Percentiles rank a stretch among this genome's conserved stretches.
Evolutionary conservation across 2,888 invertebrate genomes (phyloP).

Genomic region (Mystacides longicornis): DNA sequence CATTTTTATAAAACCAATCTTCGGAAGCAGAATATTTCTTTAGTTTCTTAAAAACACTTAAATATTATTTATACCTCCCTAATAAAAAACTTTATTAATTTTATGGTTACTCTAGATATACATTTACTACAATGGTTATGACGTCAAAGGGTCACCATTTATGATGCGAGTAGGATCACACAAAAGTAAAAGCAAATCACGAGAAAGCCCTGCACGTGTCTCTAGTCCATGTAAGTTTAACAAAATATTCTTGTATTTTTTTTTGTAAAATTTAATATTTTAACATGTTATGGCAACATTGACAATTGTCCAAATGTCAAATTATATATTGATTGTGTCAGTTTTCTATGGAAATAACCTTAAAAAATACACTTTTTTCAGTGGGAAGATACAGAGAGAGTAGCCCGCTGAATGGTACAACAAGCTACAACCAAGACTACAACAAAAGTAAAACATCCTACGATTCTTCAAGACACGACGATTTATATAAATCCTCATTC

Average conservation of each 20-base stretch:
- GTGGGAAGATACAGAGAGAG: slow-evolving; percentile 43
- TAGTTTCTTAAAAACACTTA: too few species aligned
- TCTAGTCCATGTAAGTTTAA: slow-evolving; percentile 43
- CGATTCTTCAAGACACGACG: slow-evolving; percentile 24
- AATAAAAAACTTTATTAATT: not conserved
- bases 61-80: too few species aligned
- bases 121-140: slow-evolving; percentile 89
- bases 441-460: slow-evolving; percentile 18
- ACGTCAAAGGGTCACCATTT: slow-evolving; percentile 76
- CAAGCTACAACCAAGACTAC: slow-evolving; percentile 9
- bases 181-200: slow-evolving; percentile 51
- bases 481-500: slow-evolving; percentile 31
- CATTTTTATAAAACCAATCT: too few species aligned
- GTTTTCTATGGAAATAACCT: not conserved
- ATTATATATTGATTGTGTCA: not conserved
- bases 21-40: too few species aligned
- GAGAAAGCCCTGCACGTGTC: slow-evolving; percentile 49
- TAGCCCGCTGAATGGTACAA: slow-evolving; percentile 43
- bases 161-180: slow-evolving; percentile 77
- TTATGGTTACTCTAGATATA: slow-evolving; percentile 52
- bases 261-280: too few species aligned
- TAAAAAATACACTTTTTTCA: slow-evolving; percentile 30
- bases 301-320: not conserved
- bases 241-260: too few species aligned
- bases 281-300: not conserved